Evolutionary conservation across 2,113 vertebrate genomes (phyloP).

Genomic region (Euleptes europaea): DNA sequence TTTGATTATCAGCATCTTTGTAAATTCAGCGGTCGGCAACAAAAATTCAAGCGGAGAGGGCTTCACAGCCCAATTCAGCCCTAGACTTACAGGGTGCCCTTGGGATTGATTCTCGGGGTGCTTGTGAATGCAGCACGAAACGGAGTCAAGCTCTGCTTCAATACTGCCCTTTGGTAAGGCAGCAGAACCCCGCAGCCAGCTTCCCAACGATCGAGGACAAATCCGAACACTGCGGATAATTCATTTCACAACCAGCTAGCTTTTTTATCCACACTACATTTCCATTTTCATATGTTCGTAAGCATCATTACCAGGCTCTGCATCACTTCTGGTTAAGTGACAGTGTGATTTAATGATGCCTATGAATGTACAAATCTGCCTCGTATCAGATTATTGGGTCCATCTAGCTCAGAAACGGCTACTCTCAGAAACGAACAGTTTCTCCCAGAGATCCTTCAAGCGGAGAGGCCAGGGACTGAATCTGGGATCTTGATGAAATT

Average conservation of each 20-base stretch:
- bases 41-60: background rate
- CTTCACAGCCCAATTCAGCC: background rate
- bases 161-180: background rate
- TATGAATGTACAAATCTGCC: no score
- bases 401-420: no score
- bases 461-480: no score
- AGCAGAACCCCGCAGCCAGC: background rate
- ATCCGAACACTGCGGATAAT: background rate
- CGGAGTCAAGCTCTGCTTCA: background rate
- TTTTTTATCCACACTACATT: background rate
- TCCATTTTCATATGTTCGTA: no score
- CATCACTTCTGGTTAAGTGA: no score
- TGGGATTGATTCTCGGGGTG: background rate
- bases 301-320: no score
- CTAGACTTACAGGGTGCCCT: background rate
- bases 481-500: no score
- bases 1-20: background rate
- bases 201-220: background rate
- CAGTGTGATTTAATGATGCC: no score
- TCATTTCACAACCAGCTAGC: background rate
- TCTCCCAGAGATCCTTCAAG: no score
- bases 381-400: no score
- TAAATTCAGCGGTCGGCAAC: background rate
- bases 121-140: background rate
- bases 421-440: no score